Percentiles rank a stretch among this genome's conserved stretches.
These are phyloP conservation scores for Pimpla rufipes DNA, from an alignment of 2,888 invertebrate genomes.

Conservation along the genomic window DNA sequence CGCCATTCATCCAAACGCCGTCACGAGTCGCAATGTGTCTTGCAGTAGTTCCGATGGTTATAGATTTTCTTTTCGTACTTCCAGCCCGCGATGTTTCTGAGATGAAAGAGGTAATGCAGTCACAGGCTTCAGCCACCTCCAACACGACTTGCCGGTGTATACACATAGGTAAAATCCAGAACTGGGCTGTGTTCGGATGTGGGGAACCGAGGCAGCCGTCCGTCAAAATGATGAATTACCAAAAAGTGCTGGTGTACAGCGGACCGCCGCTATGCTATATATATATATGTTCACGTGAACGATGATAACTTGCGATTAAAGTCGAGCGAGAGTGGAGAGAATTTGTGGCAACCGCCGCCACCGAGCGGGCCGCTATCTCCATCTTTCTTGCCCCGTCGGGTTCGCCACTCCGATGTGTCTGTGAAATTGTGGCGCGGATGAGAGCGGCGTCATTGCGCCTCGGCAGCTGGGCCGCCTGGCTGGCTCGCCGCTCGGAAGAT, in stretches of 20 bases:
- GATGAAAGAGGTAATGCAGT: slow-evolving; percentile 48
- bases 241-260: slow-evolving; percentile 68
- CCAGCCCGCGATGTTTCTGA: slow-evolving; percentile 30
- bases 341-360: slow-evolving; percentile 63
- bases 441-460: slow-evolving; percentile 29
- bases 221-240: slow-evolving; percentile 79
- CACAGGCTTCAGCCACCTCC: slow-evolving; percentile 5
- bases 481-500: too few species aligned
- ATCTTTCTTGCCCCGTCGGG: slow-evolving; percentile 25
- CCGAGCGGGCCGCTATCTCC: too few species aligned
- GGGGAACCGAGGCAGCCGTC: slow-evolving; percentile 74
- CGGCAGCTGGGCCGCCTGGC: slow-evolving; percentile 19
- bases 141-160: slow-evolving; percentile 31
- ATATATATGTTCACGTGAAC: not conserved
- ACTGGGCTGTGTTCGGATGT: slow-evolving; percentile 62
- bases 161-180: slow-evolving; percentile 70
- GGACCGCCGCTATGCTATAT: slow-evolving; percentile 4
- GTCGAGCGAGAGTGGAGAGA: slow-evolving; percentile 35
- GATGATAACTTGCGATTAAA: slow-evolving; percentile 74
- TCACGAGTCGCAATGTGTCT: too few species aligned
- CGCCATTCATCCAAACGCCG: too few species aligned
- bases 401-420: slow-evolving; percentile 34
- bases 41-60: slow-evolving; percentile 32
- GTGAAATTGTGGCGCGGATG: not conserved
- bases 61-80: slow-evolving; percentile 49